Conservation (phyloP, 1,140 invertebrate genomes). For the Belonocnema kinseyi region DNA sequence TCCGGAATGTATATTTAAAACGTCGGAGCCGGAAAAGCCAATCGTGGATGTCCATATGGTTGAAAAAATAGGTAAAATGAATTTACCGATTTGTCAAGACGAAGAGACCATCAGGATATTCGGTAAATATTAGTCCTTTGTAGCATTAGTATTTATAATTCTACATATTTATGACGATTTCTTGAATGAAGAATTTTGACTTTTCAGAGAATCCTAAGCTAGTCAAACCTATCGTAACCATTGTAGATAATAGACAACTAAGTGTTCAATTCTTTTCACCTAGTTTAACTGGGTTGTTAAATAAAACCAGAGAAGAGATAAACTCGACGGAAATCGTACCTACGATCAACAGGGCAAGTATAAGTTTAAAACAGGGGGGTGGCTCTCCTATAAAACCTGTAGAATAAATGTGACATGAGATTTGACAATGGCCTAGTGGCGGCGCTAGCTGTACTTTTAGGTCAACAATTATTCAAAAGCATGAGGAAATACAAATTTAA, state of each 20-base stretch:
- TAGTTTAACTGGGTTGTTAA: constrained; percentile 61
- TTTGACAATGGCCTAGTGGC: too few species aligned
- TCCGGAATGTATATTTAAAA: constrained; percentile 61
- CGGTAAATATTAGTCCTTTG: constrained; percentile 53
- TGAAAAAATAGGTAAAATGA: constrained; percentile 66
- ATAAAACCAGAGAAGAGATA: constrained; percentile 62
- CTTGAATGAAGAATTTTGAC: constrained; percentile 24
- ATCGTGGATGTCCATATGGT: constrained; percentile 65
- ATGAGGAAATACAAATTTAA: too few species aligned
- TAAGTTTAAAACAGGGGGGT: background rate
- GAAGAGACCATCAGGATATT: constrained; percentile 68
- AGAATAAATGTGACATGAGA: too few species aligned
- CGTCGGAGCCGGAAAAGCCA: constrained; percentile 63
- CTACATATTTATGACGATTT: constrained; percentile 12
- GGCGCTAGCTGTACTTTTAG: too few species aligned
- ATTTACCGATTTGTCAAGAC: constrained; percentile 70
- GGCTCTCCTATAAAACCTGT: too few species aligned
- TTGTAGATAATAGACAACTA: constrained; percentile 61
- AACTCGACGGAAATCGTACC: constrained; percentile 60
- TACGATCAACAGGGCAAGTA: constrained; percentile 68
- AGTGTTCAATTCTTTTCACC: constrained; percentile 64
- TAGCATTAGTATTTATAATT: constrained; percentile 4
- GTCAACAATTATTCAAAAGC: too few species aligned
- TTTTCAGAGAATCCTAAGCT: constrained; percentile 71
- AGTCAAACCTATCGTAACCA: constrained; percentile 67